Evolutionary conservation across 2,113 vertebrate species (phyloP).

Genomic region (Megatriorchis doriae): DNA sequence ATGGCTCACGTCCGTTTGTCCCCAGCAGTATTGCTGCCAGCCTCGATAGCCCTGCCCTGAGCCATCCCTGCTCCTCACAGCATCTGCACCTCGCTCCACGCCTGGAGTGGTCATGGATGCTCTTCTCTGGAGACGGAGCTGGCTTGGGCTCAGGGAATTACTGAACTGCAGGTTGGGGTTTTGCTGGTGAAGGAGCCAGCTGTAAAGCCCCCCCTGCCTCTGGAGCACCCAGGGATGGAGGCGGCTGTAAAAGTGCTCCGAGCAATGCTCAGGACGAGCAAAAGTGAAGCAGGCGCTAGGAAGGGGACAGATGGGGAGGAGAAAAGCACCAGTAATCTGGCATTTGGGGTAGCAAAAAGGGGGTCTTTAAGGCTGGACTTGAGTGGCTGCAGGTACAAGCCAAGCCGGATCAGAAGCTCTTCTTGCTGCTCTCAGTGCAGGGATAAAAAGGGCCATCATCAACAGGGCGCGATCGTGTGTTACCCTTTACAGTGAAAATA

Average conservation of each 20-base stretch:
- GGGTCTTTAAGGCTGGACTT: not conserved
- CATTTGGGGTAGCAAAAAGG: not conserved
- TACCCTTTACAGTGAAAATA: not conserved
- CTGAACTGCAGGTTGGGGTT: not conserved
- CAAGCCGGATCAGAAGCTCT: not conserved
- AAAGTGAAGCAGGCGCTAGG: not conserved
- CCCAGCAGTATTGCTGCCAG: not conserved
- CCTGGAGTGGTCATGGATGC: not conserved
- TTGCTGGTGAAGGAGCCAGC: not conserved
- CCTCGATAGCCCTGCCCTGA: not conserved
- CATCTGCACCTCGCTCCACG: accelerated
- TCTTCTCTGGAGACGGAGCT: not conserved
- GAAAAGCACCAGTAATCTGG: not conserved
- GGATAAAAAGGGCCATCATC: not conserved
- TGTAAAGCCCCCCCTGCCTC: not conserved
- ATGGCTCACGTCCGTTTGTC: accelerated
- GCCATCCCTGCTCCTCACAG: not conserved
- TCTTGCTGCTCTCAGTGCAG: not conserved
- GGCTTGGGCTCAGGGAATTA: not conserved
- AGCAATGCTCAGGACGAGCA: not conserved
- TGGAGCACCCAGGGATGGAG: not conserved
- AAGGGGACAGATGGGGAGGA: too few species aligned
- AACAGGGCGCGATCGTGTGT: accelerated
- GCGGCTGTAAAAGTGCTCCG: not conserved
- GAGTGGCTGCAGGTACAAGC: not conserved